These are phyloP conservation scores for Carassius gibelio DNA, from an alignment of 2,113 vertebrate species.

Conservation along the genomic window DNA sequence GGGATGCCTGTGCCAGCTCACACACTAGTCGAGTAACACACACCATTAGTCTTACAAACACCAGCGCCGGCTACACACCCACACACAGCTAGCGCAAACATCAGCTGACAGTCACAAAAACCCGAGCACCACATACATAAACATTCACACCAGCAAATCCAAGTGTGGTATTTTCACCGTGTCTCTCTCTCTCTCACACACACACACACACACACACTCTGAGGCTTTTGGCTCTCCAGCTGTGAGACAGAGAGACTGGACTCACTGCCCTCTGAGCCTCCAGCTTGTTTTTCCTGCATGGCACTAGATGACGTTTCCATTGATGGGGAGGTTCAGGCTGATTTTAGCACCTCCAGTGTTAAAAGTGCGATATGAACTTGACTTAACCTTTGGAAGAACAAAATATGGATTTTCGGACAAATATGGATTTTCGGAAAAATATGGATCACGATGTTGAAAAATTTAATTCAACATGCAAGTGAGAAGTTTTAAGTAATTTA, in stretches of 20 bases:
- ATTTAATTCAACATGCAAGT: background rate
- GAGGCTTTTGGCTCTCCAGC: background rate
- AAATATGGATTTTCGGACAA: background rate
- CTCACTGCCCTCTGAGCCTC: slow-evolving; percentile 40
- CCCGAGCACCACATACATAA: slow-evolving; percentile 34
- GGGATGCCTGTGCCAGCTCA: slow-evolving; percentile 12
- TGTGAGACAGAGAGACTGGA: slow-evolving; percentile 39
- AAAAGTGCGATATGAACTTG: slow-evolving; percentile 1
- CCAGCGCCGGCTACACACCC: background rate
- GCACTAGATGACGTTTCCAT: slow-evolving; percentile 51
- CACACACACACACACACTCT: background rate
- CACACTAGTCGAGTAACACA: slow-evolving; percentile 29
- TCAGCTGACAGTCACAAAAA: slow-evolving; percentile 41
- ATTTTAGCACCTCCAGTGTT: slow-evolving; percentile 22
- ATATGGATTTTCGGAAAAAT: background rate
- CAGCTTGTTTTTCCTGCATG: slow-evolving; percentile 44
- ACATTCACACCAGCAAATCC: slow-evolving; percentile 21
- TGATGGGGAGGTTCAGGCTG: background rate
- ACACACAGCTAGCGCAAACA: slow-evolving; percentile 25
- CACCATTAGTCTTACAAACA: slow-evolving; percentile 21
- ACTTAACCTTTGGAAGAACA: background rate
- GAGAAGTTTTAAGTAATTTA: background rate
- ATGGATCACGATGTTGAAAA: background rate
- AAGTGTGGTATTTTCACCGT: background rate
- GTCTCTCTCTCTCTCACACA: background rate